Base-by-base conservation (phyloP, 2,797 vertebrate species). In the Sebastes hubbsi region DNA sequence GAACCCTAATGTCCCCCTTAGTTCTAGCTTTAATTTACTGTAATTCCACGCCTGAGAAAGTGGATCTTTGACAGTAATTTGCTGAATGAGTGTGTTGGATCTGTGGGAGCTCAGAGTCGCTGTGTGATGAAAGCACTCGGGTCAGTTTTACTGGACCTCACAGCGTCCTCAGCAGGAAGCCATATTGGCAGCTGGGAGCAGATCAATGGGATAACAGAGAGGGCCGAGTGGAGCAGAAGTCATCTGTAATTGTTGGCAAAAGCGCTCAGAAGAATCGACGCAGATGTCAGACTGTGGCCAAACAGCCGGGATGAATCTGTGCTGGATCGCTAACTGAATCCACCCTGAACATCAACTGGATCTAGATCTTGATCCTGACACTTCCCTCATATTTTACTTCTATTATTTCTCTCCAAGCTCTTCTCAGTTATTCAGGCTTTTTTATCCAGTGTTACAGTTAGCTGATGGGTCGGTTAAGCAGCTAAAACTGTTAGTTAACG, bases 211-310 rank as follows among this genome's bases (percentile, higher is more conserved):
- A 46, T 18, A 46, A 74, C 63, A 34, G 72, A 72, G 78, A 22
- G 42, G 63, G 62, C 61, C 1, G 74, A 61, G 32, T 27, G 76
- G 64, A 68, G 42, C 56, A 78, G n/a, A 25, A 65, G 65, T 73
- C 77, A 30, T 77, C 77, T 72, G 69, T 74, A 73, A 73, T 61
- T 70, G 76, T 77, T 79, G 75, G 78, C 52, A 69, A 76, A 82
- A 52, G 29, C 36, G 12, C 60, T 69, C 14, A 2, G 56, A 55
- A n/a, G 58, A 78, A 82, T 85, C 61, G 79, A 84, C 71, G 12
- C 30, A 78, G 67, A 52, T 1, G 36, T 84, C 78, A 46, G 64
- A n/a, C 63, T n/a, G 71, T 2, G 24, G 55, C 85, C 76, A 84
- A 82, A 71, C 55, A 34, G 36, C 30, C 10, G 13, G 7, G 60